Percentiles rank a stretch among this genome's conserved stretches.
phyloP scores from a whole-genome alignment of 2,888 invertebrate genomes.

The Eilema sororculum region DNA sequence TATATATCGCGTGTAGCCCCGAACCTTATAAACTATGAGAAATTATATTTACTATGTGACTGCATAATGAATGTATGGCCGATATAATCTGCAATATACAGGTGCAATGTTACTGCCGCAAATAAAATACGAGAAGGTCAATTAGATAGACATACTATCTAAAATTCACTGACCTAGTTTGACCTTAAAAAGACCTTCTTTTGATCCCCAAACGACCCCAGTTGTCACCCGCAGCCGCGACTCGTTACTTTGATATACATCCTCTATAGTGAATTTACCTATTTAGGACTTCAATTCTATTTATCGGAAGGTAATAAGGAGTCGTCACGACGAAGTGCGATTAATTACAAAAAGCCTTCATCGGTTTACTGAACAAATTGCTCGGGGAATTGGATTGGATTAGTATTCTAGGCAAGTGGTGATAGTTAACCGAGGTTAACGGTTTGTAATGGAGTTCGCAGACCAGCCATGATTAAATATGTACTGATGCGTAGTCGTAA shows the following conservation, averaged over 20 bases:
- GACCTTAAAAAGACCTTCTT: slow-evolving; percentile 33
- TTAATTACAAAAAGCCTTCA: slow-evolving; percentile 21
- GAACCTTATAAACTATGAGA: too few relatives aligned
- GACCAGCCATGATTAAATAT: slow-evolving; percentile 26
- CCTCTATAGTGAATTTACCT: slow-evolving; percentile 41
- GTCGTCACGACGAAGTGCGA: slow-evolving; percentile 15
- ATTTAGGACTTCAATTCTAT: slow-evolving; percentile 41
- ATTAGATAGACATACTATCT: slow-evolving; percentile 35
- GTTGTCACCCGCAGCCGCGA: slow-evolving; percentile 50
- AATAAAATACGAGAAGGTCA: slow-evolving; percentile 39
- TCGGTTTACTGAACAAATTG: slow-evolving; percentile 19
- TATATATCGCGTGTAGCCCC: too few relatives aligned
- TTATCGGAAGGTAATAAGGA: slow-evolving; percentile 26
- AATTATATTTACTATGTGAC: too few relatives aligned
- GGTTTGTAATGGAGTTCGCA: slow-evolving; percentile 27
- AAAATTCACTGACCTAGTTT: slow-evolving; percentile 30
- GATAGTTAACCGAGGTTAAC: slow-evolving; percentile 32
- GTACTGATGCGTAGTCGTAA: slow-evolving; percentile 30
- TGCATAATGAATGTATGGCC: background rate
- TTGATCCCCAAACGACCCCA: slow-evolving; percentile 53
- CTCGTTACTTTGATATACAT: slow-evolving; percentile 36
- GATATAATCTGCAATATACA: background rate
- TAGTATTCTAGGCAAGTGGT: slow-evolving; percentile 32
- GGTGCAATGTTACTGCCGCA: background rate
- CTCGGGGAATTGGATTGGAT: slow-evolving; percentile 23